phyloP scores from a whole-genome alignment of 2,797 vertebrate genomes.

The Crenuchus spilurus region DNA sequence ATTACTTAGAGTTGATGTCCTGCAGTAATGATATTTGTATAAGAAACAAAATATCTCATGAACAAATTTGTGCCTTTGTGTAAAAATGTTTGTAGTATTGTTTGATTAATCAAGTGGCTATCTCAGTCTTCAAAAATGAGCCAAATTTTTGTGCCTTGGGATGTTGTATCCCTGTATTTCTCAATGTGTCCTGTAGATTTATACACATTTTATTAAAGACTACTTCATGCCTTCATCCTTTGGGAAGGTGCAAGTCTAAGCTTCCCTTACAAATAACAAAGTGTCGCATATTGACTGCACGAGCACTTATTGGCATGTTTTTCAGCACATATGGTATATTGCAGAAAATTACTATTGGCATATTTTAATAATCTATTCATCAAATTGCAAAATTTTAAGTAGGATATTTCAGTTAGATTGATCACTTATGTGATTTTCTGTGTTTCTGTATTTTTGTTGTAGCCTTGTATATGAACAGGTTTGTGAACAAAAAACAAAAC shows the following conservation, averaged over 20 bases:
- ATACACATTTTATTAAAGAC: slow-evolving; percentile 20
- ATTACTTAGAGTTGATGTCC: slow-evolving; percentile 44
- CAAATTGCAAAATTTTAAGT: not conserved
- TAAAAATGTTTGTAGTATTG: slow-evolving; percentile 50
- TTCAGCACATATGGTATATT: not conserved
- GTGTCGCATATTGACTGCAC: slow-evolving; percentile 32
- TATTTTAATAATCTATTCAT: slow-evolving; percentile 4
- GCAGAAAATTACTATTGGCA: not conserved
- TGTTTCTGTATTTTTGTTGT: slow-evolving; percentile 12
- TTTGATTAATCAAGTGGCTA: slow-evolving; percentile 38
- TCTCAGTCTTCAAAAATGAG: slow-evolving; percentile 37
- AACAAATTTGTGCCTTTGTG: slow-evolving; percentile 76
- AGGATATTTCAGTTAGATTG: not conserved
- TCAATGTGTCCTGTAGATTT: slow-evolving; percentile 22
- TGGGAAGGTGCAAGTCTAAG: slow-evolving; percentile 17
- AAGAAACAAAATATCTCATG: slow-evolving; percentile 63
- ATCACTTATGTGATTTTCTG: not conserved
- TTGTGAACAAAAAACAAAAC: slow-evolving; percentile 7
- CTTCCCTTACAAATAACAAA: slow-evolving; percentile 20
- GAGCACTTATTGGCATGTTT: slow-evolving; percentile 19
- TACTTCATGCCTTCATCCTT: slow-evolving; percentile 30
- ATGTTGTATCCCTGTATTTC: slow-evolving; percentile 61
- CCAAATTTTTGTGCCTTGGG: slow-evolving; percentile 79
- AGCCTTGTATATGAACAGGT: slow-evolving; percentile 1
- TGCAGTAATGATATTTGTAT: slow-evolving; percentile 41